Conservation (phyloP, 2,113 vertebrate species). For the Mohoua ochrocephala region DNA sequence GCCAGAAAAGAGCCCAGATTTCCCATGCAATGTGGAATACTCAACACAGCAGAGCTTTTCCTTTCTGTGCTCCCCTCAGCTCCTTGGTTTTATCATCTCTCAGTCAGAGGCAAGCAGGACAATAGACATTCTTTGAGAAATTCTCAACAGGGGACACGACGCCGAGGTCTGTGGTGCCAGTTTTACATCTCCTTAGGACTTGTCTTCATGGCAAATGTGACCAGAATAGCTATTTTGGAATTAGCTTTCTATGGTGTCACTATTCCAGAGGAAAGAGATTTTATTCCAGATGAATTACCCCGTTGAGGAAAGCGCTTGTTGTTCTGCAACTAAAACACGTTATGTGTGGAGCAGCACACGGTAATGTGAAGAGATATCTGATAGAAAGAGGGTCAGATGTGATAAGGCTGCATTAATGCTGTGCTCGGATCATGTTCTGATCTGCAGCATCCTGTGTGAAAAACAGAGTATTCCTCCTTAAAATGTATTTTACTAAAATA, state of each 20-base stretch:
- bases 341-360: not conserved
- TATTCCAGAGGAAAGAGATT: not conserved
- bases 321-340: rapidly evolving
- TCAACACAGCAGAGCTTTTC: conserved; percentile 1
- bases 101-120: conserved; percentile 45
- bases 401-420: not conserved
- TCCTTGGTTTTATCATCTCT: conserved; percentile 50
- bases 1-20: conserved; percentile 33
- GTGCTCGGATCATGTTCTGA: not conserved
- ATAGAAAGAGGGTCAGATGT: not conserved
- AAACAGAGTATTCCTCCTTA: not conserved
- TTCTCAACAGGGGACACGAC: conserved; percentile 20
- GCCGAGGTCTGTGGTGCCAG: conserved; percentile 26
- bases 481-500: not conserved
- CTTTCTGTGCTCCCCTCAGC: conserved; percentile 9
- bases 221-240: conserved; percentile 51
- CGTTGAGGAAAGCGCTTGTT: not conserved
- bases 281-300: not conserved
- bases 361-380: not conserved
- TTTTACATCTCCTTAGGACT: conserved; percentile 45
- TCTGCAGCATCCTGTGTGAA: not conserved
- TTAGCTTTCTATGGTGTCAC: not conserved
- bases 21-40: not conserved
- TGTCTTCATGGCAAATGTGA: conserved; percentile 46
- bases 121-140: conserved; percentile 46